A percentile compares a stretch with the other conserved stretches of the same genome.
Evolutionary conservation across 2,888 invertebrate genomes (phyloP).

Genomic region (Cremastobaeus sp.): DNA sequence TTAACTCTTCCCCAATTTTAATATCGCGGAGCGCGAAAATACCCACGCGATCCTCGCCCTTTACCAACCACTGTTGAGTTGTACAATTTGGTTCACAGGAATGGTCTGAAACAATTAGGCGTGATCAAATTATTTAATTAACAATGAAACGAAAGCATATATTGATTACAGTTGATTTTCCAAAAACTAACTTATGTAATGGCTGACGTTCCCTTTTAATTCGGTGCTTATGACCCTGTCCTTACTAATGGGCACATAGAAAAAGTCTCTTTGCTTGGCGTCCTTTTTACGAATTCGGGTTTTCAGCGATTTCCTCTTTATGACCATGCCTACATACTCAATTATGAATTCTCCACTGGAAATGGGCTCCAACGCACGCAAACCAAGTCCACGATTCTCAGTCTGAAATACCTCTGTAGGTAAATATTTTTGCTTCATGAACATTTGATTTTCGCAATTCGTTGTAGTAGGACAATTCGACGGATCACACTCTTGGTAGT

Average conservation of each 20-base stretch:
- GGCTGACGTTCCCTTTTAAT: constrained; percentile 31
- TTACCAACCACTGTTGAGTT: constrained; percentile 14
- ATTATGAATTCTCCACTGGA: constrained; percentile 25
- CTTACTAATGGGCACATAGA: constrained; percentile 10
- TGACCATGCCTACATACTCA: constrained; percentile 36
- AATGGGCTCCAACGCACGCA: constrained; percentile 32
- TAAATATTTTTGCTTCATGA: constrained; percentile 15
- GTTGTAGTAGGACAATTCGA: constrained; percentile 11
- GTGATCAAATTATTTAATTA: neutral
- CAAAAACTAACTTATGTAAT: constrained; percentile 42
- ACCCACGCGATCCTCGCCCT: constrained; percentile 14
- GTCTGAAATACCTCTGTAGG: constrained; percentile 22
- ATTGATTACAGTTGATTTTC: neutral
- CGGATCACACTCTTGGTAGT: constrained; percentile 16
- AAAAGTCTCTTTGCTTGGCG: constrained; percentile 6
- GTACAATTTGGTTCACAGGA: constrained; percentile 50
- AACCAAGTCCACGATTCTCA: constrained; percentile 22
- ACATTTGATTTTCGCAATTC: constrained; percentile 32
- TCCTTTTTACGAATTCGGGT: constrained; percentile 1
- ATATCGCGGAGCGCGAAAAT: constrained; percentile 41
- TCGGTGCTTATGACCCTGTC: constrained; percentile 13
- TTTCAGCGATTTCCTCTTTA: constrained; percentile 14
- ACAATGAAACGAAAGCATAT: no score
- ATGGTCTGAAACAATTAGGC: constrained; percentile 36
- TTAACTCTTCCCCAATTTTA: constrained; percentile 46